Evolutionary conservation across 2,113 vertebrate species (phyloP).

Genomic region (Plecotus auritus): DNA sequence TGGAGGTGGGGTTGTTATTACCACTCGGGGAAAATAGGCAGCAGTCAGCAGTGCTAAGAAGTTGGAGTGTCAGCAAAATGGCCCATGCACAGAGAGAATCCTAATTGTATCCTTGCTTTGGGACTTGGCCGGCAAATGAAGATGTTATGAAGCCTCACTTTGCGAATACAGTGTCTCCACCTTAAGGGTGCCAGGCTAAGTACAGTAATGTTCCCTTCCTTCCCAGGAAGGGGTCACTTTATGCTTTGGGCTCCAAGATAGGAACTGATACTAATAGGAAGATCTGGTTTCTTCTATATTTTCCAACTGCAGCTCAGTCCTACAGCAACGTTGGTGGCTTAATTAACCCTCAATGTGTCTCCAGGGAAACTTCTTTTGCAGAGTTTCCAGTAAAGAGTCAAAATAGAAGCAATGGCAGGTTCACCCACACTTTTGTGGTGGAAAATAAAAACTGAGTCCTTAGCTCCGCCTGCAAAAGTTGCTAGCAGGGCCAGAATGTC

Average conservation of each 20-base stretch:
- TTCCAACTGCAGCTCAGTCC: neutral
- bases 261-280: neutral
- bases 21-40: neutral
- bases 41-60: neutral
- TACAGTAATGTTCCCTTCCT: neutral
- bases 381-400: neutral
- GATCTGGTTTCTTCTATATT: neutral
- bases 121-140: slow-evolving; percentile 29
- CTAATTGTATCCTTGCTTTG: slow-evolving; percentile 53
- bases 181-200: neutral
- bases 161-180: neutral
- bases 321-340: neutral
- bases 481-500: neutral
- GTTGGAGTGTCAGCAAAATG: neutral
- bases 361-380: neutral
- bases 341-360: neutral
- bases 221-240: neutral
- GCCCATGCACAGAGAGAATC: neutral
- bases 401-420: neutral
- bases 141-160: slow-evolving; percentile 29
- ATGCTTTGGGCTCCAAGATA: neutral
- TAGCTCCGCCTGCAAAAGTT: neutral
- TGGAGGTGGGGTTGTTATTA: neutral
- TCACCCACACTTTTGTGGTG: neutral
- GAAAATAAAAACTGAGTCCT: neutral